Percentiles rank a stretch among this genome's conserved stretches.
Evolutionary conservation across 2,113 vertebrate genomes (phyloP).

Genomic region (Myotis lucifugus): DNA sequence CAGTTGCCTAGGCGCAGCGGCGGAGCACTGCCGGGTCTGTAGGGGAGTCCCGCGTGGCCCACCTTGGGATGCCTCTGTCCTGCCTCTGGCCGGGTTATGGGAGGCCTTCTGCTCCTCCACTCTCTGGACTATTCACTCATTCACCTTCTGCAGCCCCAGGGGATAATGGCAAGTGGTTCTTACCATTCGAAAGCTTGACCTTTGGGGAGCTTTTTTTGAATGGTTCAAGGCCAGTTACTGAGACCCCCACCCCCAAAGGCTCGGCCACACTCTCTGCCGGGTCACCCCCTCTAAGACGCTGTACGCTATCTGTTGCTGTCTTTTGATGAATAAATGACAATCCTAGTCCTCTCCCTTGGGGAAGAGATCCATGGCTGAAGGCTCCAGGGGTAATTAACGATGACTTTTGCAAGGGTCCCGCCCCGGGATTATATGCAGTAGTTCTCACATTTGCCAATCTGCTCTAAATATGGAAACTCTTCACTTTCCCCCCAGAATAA

Average conservation of each 20-base stretch:
- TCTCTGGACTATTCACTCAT: not conserved
- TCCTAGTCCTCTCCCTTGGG: not conserved
- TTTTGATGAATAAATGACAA: not conserved
- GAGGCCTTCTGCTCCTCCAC: not conserved
- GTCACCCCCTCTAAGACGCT: not conserved
- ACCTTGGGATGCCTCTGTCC: accelerated
- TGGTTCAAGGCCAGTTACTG: not conserved
- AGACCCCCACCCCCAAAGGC: not conserved
- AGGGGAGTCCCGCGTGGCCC: no score
- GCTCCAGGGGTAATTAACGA: not conserved
- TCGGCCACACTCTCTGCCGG: not conserved
- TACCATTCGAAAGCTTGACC: conserved; percentile 6
- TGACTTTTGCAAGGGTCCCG: not conserved
- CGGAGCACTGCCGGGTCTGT: not conserved
- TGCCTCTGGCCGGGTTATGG: not conserved
- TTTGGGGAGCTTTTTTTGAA: not conserved
- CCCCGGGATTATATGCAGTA: not conserved
- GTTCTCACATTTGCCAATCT: conserved; percentile 3
- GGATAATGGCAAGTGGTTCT: not conserved
- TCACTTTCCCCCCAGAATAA: conserved; percentile 17
- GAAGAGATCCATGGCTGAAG: not conserved
- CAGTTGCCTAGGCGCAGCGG: not conserved
- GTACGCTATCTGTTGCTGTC: not conserved
- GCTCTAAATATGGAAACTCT: conserved; percentile 21
- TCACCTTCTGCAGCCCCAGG: not conserved